A percentile compares a stretch with the other conserved stretches of the same genome.
Conservation (phyloP, 92 coral and sea anemone genomes). For the Epizoanthus ramosus region DNA sequence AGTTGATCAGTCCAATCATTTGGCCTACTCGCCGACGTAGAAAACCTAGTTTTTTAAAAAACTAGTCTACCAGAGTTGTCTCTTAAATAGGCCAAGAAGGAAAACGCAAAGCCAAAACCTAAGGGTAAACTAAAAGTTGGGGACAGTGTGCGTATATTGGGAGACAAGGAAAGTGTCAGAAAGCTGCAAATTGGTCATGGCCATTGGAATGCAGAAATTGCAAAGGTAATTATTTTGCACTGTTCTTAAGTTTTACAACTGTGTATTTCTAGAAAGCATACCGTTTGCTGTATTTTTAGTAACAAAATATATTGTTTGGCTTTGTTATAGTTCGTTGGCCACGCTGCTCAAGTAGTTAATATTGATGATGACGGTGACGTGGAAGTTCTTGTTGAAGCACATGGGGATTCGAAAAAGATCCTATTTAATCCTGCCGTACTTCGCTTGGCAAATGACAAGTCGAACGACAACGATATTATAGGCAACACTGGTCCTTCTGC, state of each 20-base stretch:
- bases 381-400: not conserved
- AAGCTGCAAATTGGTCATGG: slow-evolving; percentile 24
- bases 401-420: not conserved
- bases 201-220: slow-evolving; percentile 11
- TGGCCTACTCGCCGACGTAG: no score
- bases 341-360: not conserved
- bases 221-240: not conserved
- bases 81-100: not conserved
- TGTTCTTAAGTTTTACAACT: not conserved
- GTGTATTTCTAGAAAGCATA: not conserved
- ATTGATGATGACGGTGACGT: slow-evolving; percentile 21
- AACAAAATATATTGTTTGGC: no score
- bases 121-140: not conserved
- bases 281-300: not conserved
- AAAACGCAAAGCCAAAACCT: not conserved
- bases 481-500: not conserved
- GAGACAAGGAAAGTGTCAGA: not conserved
- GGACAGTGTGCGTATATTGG: slow-evolving; percentile 20
- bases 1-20: no score
- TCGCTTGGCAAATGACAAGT: not conserved
- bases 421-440: slow-evolving; percentile 13
- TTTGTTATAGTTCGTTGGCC: slow-evolving; percentile 3
- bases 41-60: no score
- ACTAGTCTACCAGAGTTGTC: no score
- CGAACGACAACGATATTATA: not conserved